Percentiles rank a stretch among this genome's conserved stretches.
Evolutionary conservation across 2,797 vertebrate species (phyloP).

Genomic region (Syndactyla subalaris): DNA sequence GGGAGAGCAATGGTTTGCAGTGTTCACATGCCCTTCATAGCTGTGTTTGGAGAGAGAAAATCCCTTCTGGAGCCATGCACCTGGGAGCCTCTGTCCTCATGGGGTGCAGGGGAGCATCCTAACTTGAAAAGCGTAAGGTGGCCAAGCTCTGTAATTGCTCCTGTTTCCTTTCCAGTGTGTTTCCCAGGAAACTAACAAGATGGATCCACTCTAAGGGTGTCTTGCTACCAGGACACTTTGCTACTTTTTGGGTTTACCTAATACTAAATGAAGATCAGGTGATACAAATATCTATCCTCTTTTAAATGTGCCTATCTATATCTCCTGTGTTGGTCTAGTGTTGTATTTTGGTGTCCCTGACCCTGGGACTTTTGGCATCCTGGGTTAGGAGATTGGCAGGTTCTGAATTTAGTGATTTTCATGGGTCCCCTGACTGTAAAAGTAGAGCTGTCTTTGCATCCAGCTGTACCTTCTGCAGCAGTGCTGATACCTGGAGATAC

Average conservation of each 20-base stretch:
- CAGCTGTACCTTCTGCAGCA: not conserved
- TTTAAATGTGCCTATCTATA: accelerated
- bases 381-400: not conserved
- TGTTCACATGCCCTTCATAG: not conserved
- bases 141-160: not conserved
- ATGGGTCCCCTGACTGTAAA: not conserved
- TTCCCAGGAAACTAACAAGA: not conserved
- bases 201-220: accelerated
- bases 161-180: not conserved
- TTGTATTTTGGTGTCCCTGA: not conserved
- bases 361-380: not conserved
- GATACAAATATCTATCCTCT: not conserved
- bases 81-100: not conserved
- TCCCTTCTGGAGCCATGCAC: accelerated
- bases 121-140: not conserved
- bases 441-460: accelerated
- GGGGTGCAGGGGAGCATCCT: too few relatives aligned
- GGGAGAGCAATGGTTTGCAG: not conserved
- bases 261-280: not conserved
- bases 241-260: not conserved
- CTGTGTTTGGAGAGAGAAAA: not conserved
- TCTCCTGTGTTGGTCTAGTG: not conserved
- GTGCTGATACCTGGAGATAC: not conserved
- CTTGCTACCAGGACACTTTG: not conserved
- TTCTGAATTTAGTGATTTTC: not conserved